phyloP scores from a whole-genome alignment of 2,113 vertebrate genomes.

The Rostratula benghalensis region DNA sequence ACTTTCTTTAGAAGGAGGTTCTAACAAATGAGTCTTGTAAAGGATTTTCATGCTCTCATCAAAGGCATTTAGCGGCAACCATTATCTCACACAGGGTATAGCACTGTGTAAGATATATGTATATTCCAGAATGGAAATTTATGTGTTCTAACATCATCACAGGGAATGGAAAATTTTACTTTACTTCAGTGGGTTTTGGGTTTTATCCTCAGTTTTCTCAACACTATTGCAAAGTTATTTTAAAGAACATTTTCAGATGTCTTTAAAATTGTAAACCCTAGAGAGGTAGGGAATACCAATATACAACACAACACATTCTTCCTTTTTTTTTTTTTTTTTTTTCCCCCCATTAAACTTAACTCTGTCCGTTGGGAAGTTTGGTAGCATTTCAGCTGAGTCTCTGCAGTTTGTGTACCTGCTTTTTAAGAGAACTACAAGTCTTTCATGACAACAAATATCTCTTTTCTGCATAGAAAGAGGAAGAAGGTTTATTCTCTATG shows the following conservation, averaged over 20 bases:
- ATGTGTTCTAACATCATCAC: not conserved
- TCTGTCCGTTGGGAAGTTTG: not conserved
- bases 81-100: not conserved
- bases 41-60: not conserved
- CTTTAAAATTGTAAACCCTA: not conserved
- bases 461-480: not conserved
- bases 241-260: not conserved
- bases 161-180: not conserved
- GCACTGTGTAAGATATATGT: not conserved
- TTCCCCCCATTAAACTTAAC: not conserved
- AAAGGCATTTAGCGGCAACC: not conserved
- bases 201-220: not conserved
- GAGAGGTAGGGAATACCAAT: not conserved
- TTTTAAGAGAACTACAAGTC: not conserved
- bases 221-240: not conserved
- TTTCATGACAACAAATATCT: not conserved
- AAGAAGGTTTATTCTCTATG: not conserved
- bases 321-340: not conserved
- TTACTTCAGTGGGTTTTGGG: not conserved
- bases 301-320: not conserved
- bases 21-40: not conserved
- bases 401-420: not conserved
- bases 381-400: not conserved
- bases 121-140: not conserved
- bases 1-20: not conserved